Evolutionary conservation across 2,888 invertebrate species (phyloP).

Genomic region (Allacma fusca): DNA sequence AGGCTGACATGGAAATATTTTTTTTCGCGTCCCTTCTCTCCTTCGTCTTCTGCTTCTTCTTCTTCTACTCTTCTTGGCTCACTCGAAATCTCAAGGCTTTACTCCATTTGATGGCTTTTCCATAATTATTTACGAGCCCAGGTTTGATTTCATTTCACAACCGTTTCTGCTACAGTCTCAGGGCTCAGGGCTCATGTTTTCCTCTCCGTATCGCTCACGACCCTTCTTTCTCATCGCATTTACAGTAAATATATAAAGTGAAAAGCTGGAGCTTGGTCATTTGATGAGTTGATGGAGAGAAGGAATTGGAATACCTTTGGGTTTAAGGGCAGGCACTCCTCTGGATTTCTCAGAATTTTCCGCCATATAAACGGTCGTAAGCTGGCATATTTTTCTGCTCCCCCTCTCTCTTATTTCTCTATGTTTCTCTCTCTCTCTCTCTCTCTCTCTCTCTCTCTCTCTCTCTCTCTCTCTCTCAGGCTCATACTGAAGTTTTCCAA

Average conservation of each 20-base stretch:
- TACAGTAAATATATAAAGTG: no score
- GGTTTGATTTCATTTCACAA: slow-evolving; percentile 28
- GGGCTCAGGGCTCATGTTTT: no score
- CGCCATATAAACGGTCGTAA: slow-evolving; percentile 58
- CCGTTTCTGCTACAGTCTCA: not conserved
- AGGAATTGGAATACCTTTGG: not conserved
- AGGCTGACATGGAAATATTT: not conserved
- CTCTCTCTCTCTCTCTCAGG: not conserved
- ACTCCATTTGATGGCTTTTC: slow-evolving; percentile 21
- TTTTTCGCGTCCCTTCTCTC: not conserved
- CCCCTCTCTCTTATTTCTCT: not conserved
- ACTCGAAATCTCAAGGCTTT: no score
- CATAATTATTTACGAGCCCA: slow-evolving; percentile 30
- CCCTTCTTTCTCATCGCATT: no score
- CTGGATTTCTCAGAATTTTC: slow-evolving; percentile 62
- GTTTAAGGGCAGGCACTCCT: slow-evolving; percentile 53
- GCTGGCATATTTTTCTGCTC: slow-evolving; percentile 42
- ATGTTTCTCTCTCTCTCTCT: no score
- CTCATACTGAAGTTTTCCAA: not conserved
- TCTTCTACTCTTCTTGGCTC: no score
- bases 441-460: not conserved
- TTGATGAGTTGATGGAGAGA: slow-evolving; percentile 34
- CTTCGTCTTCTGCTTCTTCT: slow-evolving; percentile 1
- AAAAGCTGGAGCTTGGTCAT: slow-evolving; percentile 17
- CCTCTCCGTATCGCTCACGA: no score